phyloP scores from a whole-genome alignment of 2,113 vertebrate genomes.

The Anoura caudifer region DNA sequence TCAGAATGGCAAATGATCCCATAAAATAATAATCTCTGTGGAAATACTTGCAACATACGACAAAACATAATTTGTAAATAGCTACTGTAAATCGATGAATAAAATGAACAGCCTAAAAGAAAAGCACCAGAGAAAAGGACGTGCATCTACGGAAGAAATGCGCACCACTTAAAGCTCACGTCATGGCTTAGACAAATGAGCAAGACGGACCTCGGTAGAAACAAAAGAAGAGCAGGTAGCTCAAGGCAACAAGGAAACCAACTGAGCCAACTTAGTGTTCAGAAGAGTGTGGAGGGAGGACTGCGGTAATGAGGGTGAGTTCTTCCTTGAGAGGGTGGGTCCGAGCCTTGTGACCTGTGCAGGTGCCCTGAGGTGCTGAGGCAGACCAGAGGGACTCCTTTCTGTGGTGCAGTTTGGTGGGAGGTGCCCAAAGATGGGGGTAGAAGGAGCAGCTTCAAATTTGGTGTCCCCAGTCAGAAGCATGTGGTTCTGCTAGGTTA shows the following conservation, averaged over 20 bases:
- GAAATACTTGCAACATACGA: not conserved
- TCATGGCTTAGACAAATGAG: not conserved
- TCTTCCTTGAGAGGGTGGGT: not conserved
- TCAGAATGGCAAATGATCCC: not conserved
- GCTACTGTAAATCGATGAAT: not conserved
- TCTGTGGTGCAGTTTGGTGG: not conserved
- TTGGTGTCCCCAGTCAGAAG: not conserved
- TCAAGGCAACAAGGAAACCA: not conserved
- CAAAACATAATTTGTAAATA: not conserved
- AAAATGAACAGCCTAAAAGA: not conserved
- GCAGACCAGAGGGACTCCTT: not conserved
- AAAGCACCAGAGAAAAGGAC: not conserved
- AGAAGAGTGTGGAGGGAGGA: not conserved
- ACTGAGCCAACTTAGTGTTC: not conserved
- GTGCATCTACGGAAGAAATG: not conserved
- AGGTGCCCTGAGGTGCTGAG: not conserved
- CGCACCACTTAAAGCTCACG: not conserved
- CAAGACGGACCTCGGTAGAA: not conserved
- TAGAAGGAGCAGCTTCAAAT: not conserved
- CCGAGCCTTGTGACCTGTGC: not conserved
- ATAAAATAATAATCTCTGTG: not conserved
- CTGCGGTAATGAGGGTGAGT: not conserved
- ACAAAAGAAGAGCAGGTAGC: not conserved
- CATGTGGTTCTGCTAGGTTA: not conserved
- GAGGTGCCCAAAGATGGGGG: not conserved